Conservation (phyloP, 2,888 invertebrate species). For the Leptothorax acervorum region DNA sequence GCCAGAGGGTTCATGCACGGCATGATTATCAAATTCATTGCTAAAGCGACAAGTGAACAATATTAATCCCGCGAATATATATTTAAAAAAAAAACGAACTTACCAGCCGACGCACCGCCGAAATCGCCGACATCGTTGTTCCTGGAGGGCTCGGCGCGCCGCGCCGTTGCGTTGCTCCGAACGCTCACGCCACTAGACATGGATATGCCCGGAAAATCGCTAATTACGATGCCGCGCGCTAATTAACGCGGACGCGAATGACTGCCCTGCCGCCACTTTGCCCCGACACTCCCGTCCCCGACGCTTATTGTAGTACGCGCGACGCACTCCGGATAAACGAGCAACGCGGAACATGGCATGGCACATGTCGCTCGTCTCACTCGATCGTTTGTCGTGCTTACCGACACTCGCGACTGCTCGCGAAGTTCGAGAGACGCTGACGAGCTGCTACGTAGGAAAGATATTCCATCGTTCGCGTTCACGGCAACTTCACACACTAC, state of each 20-base stretch:
- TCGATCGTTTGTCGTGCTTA: no score
- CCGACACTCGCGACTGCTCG: neutral
- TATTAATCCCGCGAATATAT: neutral
- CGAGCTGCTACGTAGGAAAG: no score
- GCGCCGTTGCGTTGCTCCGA: neutral
- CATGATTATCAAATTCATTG: neutral
- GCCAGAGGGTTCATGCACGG: no score
- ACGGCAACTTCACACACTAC: neutral
- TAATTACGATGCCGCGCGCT: conserved; percentile 21
- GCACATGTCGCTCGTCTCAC: no score
- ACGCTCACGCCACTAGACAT: neutral
- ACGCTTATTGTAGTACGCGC: neutral
- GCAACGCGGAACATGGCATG: neutral
- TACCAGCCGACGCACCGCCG: neutral
- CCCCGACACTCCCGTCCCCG: neutral
- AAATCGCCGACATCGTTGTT: neutral
- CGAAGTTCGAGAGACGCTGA: neutral
- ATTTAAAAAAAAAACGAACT: neutral
- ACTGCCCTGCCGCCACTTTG: neutral
- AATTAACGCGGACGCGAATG: conserved; percentile 14
- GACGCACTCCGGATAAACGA: neutral
- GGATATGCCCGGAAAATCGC: neutral
- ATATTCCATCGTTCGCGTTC: neutral
- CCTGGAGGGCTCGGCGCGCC: neutral
- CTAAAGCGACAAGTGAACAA: neutral